Evolutionary conservation across 2,888 invertebrate species (phyloP), one percentile per base, ranked within the genome.

Genomic region (Epinotia nisella): DNA sequence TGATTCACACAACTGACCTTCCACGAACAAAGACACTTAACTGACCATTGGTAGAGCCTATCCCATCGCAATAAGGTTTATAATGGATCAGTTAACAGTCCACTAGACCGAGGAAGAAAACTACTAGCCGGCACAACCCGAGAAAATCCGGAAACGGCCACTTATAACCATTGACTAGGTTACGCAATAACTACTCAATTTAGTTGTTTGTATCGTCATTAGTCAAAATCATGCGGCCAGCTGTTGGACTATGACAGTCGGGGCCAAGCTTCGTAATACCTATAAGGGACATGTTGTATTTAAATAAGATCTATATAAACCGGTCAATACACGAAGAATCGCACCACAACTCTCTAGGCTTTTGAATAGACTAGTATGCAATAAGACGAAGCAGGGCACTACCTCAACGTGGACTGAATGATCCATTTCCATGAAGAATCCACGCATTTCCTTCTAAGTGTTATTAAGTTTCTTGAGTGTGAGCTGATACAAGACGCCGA

Each of bases 121-220:
- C 62, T 29, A 29, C 13, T 9, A 70, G 24, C 45, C 21, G 58
- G 58, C 17, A 69, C 29, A 73, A 53, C 29, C 29, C 69, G 64
- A 73, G 73, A 73, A 73, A 73, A 73, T 69, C 69, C 73, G 73
- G 73, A 73, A 73, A 58, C 51, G 0, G 17, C 64, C 73, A 69
- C 69, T 73, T 73, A 73, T 29, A 64, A 53, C 73, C 64, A 69
- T 51, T 64, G 68, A 58, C n/a, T 17, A 51, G n/a, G 53, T 73
- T 73, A 69, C 69, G 73, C 73, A 73, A 71, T 21, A 53, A 58
- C 73, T 58, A 58, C 56, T 73, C 68, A 73, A 73, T 73, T 73
- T 73, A 58, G 68, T 64, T 64, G 41, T 73, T 73, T 73, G 62
- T 60, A 41, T 53, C 19, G 62, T 51, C 73, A 60, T 73, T 67